Evolutionary conservation across 2,888 invertebrate species (phyloP).

Genomic region (Ommatoiulus sabulosus): DNA sequence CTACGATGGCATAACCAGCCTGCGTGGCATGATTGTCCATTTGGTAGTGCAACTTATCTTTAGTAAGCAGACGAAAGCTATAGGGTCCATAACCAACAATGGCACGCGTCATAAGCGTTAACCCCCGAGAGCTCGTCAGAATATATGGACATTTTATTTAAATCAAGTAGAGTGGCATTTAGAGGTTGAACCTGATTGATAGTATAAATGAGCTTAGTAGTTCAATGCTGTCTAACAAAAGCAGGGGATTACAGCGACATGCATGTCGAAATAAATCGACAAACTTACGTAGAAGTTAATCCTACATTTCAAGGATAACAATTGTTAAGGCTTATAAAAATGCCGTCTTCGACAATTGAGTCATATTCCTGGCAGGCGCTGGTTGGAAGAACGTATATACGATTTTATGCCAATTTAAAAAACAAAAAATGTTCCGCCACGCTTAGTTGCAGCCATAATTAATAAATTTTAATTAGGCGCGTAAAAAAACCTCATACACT

Average conservation of each 20-base stretch:
- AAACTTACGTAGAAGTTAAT: slow-evolving; percentile 1
- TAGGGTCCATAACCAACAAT: not conserved
- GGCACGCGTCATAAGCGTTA: not conserved
- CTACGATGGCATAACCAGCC: too few species aligned
- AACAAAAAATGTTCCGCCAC: not conserved
- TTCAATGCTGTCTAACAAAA: slow-evolving; percentile 42
- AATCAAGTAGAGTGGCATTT: not conserved
- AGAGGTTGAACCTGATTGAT: slow-evolving; percentile 31
- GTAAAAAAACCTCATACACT: not conserved
- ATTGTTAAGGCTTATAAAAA: not conserved
- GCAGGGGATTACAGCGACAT: not conserved
- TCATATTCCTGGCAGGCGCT: not conserved
- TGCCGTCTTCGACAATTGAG: not conserved
- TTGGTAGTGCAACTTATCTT: too few species aligned
- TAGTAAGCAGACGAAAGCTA: not conserved
- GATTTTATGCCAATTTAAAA: not conserved
- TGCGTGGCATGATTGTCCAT: too few species aligned
- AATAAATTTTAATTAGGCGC: not conserved
- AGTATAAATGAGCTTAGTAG: slow-evolving; percentile 15
- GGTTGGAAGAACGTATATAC: not conserved
- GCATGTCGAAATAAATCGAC: slow-evolving; percentile 29
- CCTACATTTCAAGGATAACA: not conserved
- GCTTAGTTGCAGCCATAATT: not conserved
- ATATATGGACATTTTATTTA: slow-evolving; percentile 20
- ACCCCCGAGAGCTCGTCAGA: not conserved